Conservation (phyloP, 2,113 vertebrate genomes). For the Pan troglodytes region NHGRI_mPanTro3-v2.1_pri NC_072398.2:164557501-164558000, state of each 20-base stretch:
- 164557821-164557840: background rate
- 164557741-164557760: background rate
- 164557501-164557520: background rate
- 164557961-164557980: background rate
- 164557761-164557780: background rate
- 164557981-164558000: background rate
- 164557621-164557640: background rate
- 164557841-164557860: background rate
- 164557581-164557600: background rate
- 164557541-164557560: background rate
- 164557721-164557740: background rate
- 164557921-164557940: background rate
- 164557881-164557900: too few species aligned
- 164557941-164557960: background rate
- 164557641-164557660: background rate
- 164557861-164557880: background rate
- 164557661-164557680: background rate
- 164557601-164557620: background rate
- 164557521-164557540: background rate
- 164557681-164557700: background rate
- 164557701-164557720: background rate
- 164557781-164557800: background rate
- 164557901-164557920: background rate
- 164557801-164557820: background rate
- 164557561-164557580: background rate